Conservation (phyloP, 2,888 invertebrate species). For the Strigamia maritima region DNA sequence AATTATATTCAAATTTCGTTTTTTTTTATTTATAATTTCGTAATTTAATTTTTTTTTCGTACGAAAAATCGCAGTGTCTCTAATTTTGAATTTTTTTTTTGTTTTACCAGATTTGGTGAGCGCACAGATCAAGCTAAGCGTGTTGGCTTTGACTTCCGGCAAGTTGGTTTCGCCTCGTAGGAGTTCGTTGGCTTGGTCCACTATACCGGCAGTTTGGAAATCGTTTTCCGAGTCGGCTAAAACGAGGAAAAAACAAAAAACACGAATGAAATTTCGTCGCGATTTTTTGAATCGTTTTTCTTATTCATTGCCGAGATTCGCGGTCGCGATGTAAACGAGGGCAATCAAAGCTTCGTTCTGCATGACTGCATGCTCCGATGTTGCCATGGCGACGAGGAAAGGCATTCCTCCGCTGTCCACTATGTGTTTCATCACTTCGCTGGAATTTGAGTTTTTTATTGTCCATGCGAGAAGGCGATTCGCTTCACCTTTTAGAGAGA, state of each 20-base stretch:
- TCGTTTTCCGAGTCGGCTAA: not conserved
- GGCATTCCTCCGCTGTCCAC: conserved; percentile 65
- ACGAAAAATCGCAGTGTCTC: no score
- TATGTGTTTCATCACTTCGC: conserved; percentile 55
- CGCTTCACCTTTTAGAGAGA: conserved; percentile 52
- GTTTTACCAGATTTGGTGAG: conserved; percentile 36
- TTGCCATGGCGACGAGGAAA: conserved; percentile 75
- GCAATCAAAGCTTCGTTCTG: conserved; percentile 45
- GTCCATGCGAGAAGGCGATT: conserved; percentile 59
- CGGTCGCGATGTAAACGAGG: conserved; percentile 38
- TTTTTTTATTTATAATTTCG: no score
- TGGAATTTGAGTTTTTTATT: conserved; percentile 63
- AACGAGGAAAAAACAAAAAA: not conserved
- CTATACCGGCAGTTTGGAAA: not conserved
- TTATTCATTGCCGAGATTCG: conserved; percentile 37
- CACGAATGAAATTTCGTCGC: not conserved
- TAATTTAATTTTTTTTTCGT: no score
- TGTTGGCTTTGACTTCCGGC: conserved; percentile 39
- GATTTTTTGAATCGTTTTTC: not conserved
- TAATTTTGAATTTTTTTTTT: no score
- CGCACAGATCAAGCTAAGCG: conserved; percentile 38
- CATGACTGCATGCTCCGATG: conserved; percentile 81
- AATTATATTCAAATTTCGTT: no score
- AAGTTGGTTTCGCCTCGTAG: conserved; percentile 20
- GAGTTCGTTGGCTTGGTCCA: conserved; percentile 35